A percentile compares a stretch with the other conserved stretches of the same genome.
These are phyloP conservation scores for Brachionus plicatilis DNA, from an alignment of 1,140 invertebrate genomes.

Conservation along the genomic window DNA sequence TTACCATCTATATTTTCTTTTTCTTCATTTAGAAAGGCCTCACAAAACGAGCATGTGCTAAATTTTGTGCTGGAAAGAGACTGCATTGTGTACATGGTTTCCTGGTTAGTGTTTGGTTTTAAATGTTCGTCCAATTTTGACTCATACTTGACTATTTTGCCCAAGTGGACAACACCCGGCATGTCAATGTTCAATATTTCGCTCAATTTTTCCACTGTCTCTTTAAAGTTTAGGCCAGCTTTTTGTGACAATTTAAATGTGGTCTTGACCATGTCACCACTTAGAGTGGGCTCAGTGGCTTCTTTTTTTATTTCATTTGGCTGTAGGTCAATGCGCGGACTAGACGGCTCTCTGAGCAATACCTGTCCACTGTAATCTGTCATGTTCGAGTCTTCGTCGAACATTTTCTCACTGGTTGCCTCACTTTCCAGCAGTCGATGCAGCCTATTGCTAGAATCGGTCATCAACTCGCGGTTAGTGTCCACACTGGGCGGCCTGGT, in stretches of 20 bases:
- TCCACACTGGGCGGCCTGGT: neutral
- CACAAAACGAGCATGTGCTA: neutral
- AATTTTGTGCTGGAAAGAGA: neutral
- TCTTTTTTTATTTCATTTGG: neutral
- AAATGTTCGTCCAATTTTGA: neutral
- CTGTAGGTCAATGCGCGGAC: neutral
- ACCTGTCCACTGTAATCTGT: slow-evolving; percentile 11
- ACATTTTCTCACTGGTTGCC: neutral
- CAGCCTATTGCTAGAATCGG: neutral
- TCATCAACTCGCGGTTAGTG: neutral
- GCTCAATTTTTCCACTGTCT: neutral
- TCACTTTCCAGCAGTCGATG: neutral
- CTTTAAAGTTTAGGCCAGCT: neutral
- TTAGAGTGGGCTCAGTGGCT: neutral
- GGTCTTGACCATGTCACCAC: neutral
- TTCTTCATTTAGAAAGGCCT: neutral
- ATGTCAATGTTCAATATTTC: neutral
- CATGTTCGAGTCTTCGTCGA: slow-evolving; percentile 12
- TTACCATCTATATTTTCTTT: neutral
- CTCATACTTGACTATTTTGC: slow-evolving; percentile 5
- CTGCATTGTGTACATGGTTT: neutral
- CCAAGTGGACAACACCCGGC: neutral
- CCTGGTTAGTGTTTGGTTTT: neutral
- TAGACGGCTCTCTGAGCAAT: neutral
- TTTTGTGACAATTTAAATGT: slow-evolving; percentile 6